A percentile compares a stretch with the other conserved stretches of the same genome.
Conservation (phyloP, 2,113 vertebrate genomes). For the Mormoops blainvillei region DNA sequence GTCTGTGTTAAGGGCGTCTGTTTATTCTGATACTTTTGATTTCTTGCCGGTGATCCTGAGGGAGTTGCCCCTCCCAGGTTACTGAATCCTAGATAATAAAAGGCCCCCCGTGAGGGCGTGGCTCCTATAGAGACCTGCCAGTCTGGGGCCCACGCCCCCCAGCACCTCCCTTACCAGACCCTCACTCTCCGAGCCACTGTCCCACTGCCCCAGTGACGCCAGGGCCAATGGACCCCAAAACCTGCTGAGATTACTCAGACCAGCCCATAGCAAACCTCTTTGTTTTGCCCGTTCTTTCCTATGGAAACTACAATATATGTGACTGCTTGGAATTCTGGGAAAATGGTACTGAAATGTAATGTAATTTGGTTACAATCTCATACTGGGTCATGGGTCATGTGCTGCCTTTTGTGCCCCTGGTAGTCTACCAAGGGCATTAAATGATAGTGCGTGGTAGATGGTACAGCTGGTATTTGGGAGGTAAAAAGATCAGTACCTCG, state of each 20-base stretch:
- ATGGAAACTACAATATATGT: not conserved
- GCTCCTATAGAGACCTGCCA: not conserved
- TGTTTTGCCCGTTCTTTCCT: not conserved
- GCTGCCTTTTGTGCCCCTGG: not conserved
- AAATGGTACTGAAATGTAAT: not conserved
- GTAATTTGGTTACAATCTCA: not conserved
- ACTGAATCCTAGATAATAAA: not conserved
- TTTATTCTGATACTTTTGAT: not conserved
- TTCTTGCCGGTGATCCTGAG: not conserved
- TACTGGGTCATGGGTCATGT: not conserved
- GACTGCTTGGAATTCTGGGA: not conserved
- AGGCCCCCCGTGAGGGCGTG: too few relatives aligned
- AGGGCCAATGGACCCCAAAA: not conserved
- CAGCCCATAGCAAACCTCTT: not conserved
- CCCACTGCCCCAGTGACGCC: not conserved
- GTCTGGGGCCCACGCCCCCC: too few relatives aligned
- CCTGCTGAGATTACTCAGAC: not conserved
- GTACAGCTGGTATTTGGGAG: not conserved
- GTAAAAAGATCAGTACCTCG: not conserved
- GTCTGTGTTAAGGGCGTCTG: not conserved
- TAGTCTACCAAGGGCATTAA: not conserved
- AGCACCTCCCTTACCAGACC: not conserved
- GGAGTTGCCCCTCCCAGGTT: not conserved
- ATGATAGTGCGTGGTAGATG: not conserved
- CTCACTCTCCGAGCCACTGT: not conserved